Conservation (phyloP, 2,113 vertebrate species). For the Hippocampus barbouri region DNA sequence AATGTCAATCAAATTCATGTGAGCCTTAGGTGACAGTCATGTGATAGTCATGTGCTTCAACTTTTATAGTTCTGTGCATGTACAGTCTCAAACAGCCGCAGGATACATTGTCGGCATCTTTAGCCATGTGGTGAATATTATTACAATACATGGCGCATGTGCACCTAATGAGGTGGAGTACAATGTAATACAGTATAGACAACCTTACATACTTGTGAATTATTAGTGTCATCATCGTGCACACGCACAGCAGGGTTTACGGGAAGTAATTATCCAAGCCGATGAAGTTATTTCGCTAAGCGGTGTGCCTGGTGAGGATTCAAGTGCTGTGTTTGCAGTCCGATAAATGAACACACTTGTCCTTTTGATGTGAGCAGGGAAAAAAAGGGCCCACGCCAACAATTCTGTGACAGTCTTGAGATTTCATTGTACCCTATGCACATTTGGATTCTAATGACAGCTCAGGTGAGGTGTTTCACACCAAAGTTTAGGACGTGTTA, state of each 20-base stretch:
- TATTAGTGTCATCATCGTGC: not conserved
- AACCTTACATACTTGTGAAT: not conserved
- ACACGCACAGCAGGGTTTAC: not conserved
- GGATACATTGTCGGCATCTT: not conserved
- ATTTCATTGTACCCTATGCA: not conserved
- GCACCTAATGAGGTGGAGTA: not conserved
- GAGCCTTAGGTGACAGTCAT: not conserved
- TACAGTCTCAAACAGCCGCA: not conserved
- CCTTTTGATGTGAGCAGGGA: not conserved
- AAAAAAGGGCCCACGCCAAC: not conserved
- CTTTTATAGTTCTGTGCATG: not conserved
- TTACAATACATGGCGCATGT: not conserved
- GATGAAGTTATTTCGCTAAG: not conserved
- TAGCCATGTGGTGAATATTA: not conserved
- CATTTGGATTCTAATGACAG: not conserved
- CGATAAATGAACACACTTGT: not conserved
- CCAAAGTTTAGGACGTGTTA: not conserved
- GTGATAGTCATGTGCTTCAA: not conserved
- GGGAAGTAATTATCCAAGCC: not conserved
- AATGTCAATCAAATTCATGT: not conserved
- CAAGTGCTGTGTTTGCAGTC: conserved; percentile 1
- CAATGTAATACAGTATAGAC: not conserved
- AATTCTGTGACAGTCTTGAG: not conserved
- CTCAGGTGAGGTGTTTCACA: conserved; percentile 1
- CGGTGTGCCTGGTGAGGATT: not conserved